Conservation (phyloP, 2,797 vertebrate species). For the Neosalanx taihuensis region DNA sequence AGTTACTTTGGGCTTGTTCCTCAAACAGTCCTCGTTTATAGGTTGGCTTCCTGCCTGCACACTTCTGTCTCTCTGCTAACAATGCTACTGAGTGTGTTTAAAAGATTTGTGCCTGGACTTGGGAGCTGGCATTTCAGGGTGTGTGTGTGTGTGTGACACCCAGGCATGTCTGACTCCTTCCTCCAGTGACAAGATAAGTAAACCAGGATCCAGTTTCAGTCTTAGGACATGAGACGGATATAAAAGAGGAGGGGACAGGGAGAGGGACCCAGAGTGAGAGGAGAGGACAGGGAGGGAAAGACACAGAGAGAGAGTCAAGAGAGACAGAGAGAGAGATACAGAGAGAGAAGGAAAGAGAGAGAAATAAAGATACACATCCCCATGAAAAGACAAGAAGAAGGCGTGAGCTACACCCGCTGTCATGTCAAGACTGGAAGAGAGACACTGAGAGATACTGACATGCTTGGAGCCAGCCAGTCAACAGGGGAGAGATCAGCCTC, state of each 20-base stretch:
- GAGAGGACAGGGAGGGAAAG: constrained; percentile 29
- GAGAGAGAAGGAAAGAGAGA: neutral
- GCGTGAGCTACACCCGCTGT: no score
- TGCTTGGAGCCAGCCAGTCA: no score
- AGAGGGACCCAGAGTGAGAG: neutral
- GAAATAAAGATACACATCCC: neutral
- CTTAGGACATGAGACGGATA: constrained; percentile 70
- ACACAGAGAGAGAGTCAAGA: constrained; percentile 26
- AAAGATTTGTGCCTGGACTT: constrained; percentile 2
- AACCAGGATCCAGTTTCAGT: constrained; percentile 87
- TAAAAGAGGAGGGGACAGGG: constrained; percentile 65
- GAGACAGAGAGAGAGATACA: neutral
- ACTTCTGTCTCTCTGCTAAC: no score
- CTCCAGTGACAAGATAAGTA: constrained; percentile 67
- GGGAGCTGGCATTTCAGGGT: neutral
- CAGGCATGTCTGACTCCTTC: constrained; percentile 64
- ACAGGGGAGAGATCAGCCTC: no score
- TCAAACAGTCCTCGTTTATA: no score
- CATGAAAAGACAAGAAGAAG: no score
- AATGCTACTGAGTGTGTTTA: neutral
- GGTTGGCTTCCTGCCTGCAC: no score
- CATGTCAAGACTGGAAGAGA: no score
- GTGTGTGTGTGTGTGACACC: constrained; percentile 32
- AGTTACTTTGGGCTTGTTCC: no score
- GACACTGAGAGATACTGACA: no score